phyloP scores from a whole-genome alignment of 64 coral and sea anemone genomes.

The Pachyseris speciosa region DNA sequence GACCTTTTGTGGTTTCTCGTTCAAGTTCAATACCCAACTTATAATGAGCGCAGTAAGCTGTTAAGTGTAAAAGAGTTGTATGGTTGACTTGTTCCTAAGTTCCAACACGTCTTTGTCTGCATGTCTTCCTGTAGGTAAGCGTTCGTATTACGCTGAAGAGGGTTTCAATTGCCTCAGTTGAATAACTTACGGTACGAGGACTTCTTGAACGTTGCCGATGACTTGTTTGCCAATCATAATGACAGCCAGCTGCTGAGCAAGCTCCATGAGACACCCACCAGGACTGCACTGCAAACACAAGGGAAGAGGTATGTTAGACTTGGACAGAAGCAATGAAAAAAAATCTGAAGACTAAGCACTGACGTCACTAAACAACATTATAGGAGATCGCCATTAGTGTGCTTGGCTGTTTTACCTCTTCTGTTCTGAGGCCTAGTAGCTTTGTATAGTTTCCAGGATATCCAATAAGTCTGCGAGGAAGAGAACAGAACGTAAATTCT shows the following conservation, averaged over 20 bases:
- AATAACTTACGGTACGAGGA: conserved; percentile 95
- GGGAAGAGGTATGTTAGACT: not conserved
- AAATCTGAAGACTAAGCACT: not conserved
- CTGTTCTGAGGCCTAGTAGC: conserved; percentile 85
- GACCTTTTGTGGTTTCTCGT: no score
- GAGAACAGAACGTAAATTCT: not conserved
- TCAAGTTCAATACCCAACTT: no score
- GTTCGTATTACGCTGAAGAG: not conserved
- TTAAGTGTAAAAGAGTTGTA: no score
- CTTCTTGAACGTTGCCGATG: conserved; percentile 96
- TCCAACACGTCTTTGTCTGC: no score
- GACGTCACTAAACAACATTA: not conserved
- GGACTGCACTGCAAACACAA: conserved; percentile 79
- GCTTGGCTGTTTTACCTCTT: conserved; percentile 68
- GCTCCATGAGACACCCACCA: conserved; percentile 96
- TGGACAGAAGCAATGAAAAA: no score
- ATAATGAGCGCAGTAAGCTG: no score
- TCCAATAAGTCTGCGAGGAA: conserved; percentile 73
- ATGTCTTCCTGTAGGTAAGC: no score
- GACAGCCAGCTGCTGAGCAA: conserved; percentile 91
- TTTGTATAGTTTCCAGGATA: conserved; percentile 92
- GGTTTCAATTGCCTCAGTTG: not conserved
- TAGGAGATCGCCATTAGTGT: not conserved
- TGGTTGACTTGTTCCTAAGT: no score
- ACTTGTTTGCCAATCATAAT: conserved; percentile 99